A percentile compares a stretch with the other conserved stretches of the same genome.
Conservation (phyloP, 2,797 vertebrate genomes). For the Intellagama lesueurii region DNA sequence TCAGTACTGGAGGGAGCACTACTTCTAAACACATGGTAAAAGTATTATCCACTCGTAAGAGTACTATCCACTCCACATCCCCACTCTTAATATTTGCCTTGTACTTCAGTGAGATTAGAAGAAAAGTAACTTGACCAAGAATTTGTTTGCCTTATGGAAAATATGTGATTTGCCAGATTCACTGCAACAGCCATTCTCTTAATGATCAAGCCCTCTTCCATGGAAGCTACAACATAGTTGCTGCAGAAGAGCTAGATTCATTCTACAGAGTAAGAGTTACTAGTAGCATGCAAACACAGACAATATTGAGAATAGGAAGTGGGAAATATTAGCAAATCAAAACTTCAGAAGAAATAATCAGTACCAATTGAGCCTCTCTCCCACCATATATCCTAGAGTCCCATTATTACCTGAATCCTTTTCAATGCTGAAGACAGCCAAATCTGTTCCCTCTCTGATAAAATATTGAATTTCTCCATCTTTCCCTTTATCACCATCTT, state of each 20-base stretch:
- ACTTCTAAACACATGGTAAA: no score
- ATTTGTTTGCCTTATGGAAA: not conserved
- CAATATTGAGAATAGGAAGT: not conserved
- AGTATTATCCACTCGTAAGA: no score
- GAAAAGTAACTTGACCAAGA: not conserved
- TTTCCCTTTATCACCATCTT: conserved; percentile 87
- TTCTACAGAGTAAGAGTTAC: not conserved
- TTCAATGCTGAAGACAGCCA: conserved; percentile 89
- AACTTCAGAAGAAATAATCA: conserved; percentile 17
- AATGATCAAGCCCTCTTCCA: not conserved
- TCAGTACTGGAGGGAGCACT: no score
- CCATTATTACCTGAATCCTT: conserved; percentile 89
- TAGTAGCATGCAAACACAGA: not conserved
- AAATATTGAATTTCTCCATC: conserved; percentile 92
- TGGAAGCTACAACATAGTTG: not conserved
- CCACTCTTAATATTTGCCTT: not conserved
- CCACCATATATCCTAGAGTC: no score
- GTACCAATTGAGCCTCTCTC: not conserved
- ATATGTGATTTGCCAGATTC: not conserved
- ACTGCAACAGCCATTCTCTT: not conserved
- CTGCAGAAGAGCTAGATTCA: not conserved
- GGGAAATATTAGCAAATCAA: conserved; percentile 13
- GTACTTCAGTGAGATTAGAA: not conserved
- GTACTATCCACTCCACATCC: no score
- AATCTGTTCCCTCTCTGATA: conserved; percentile 89